Base-by-base conservation (phyloP, 2,888 invertebrate genomes). In the Yponomeuta cagnagella region DNA sequence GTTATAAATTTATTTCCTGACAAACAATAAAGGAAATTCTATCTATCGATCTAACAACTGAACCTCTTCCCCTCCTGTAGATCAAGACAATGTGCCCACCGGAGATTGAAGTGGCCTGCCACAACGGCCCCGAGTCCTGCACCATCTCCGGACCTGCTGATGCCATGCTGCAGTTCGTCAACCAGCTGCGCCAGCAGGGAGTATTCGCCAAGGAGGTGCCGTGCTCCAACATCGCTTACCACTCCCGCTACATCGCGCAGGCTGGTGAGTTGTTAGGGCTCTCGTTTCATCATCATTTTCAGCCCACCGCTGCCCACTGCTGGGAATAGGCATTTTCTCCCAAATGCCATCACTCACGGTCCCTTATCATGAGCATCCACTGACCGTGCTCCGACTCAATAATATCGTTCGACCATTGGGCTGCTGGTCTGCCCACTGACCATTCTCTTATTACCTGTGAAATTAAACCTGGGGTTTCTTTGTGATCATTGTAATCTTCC, bases 61-160 rank as follows among this genome's bases (percentile, higher is more conserved):
- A 43, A 33, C 58, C 15, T 10, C 71, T n/a, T 64, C n/a, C 64
- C 58, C 48, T 63, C 48, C 63, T 72, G 23, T 78, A 94, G 90
- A 85, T 95, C 30, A 95, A 94, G 76, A 79, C 91, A 63, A 89
- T 96, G 75, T 93, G 96, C 72, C 97, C 97, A 0, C 89, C 94
- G 2, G 95, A 95, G 68, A 95, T 98, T 63, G 96, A 96, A 77
- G 95, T 97, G 2, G 97, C 98, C 0, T 98, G 98, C 79, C 97
- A 97, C 88, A 98, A 98, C 81, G 94, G 96, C 0, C 93, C 94
- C 0, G 96, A 97, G 77, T 97, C 96, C 68, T 95, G 96, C 71
- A 98, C 98, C n/a, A 95, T 98, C 76, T 98, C 98, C 1, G 98
- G 98, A 0, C 97, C 97, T 0, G 93, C 94, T 58, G 95, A 95